phyloP scores from a whole-genome alignment of 2,888 invertebrate species.

The Pantelozetes paolii region DNA sequence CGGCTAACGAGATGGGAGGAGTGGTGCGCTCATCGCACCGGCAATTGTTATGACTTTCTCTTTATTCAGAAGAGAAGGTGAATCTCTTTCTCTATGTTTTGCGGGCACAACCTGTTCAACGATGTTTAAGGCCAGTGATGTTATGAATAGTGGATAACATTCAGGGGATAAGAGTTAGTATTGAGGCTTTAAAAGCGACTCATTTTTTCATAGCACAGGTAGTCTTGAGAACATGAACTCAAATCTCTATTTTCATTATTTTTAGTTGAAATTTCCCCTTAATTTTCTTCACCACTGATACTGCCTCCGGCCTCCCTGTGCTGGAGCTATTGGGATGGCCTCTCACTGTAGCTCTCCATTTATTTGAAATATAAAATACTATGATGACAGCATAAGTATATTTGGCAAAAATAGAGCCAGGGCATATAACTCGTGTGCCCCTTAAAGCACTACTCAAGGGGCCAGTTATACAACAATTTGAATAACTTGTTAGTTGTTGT shows the following conservation, averaged over 20 bases:
- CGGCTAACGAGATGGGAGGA: conserved; percentile 2
- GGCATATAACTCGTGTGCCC: no score
- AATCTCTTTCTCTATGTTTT: neutral
- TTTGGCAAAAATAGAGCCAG: neutral
- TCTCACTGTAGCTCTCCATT: neutral
- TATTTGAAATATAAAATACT: neutral
- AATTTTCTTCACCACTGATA: neutral
- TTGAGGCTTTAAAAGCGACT: neutral
- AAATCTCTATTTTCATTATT: neutral
- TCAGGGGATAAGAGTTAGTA: neutral
- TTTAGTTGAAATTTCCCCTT: neutral
- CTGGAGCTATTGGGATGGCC: neutral
- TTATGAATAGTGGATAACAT: neutral
- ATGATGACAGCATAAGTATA: conserved; percentile 1
- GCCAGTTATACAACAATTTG: conserved; percentile 6
- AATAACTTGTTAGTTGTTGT: neutral
- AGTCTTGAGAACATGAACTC: neutral
- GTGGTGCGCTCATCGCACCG: neutral
- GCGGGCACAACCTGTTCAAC: neutral
- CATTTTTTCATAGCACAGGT: no score
- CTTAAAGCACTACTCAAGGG: no score
- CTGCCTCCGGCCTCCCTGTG: neutral
- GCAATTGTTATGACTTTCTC: neutral
- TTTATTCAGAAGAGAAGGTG: neutral
- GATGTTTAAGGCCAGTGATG: neutral